Evolutionary conservation across 2,113 vertebrate genomes (phyloP), one percentile per base, ranked within the genome.

Genomic region (Myotis yumanensis): DNA sequence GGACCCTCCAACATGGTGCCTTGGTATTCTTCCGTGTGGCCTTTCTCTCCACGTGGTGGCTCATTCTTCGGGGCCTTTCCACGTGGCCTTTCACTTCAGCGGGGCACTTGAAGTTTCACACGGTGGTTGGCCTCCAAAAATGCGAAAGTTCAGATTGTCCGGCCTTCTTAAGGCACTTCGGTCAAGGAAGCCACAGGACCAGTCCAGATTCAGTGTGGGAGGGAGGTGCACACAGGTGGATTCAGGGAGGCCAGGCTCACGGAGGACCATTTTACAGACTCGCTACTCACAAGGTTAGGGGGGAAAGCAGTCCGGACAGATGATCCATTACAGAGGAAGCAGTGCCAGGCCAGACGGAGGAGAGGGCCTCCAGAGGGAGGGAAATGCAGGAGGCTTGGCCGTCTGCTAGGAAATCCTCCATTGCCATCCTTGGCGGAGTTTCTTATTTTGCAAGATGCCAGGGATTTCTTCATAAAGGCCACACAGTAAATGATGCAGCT

Each of bases 381-480:
- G 17, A 66, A 48, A 52, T 40, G 9, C 54, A 40, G 37, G 43
- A 57, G 62, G 57, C 11, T 52, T 83, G 64, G 80, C 71, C 5
- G 2, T 82, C 35, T 68, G 40, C 30, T 86, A 54, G 52, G 52
- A 92, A n/a, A 77, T 40, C 87, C 51, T 89, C 89, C 59, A 20
- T 68, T 7, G 30, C 43, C 16, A 52, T 89, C 51, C 25, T 73
- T 52, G 81, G 48, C 69, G 2, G 76, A 15, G 18, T 43, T 40
- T 10, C 16, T 43, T 25, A 7, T 37, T 32, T 64, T 59, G 46
- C 25, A 83, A 62, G 52, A 32, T 5, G 15, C 48, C 52, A 64
- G 40, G 30, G 25, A 43, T 95, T 90, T 94, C 66, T 94, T 82
- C 85, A 46, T 88, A 90, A 71, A 90, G 62, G 37, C 54, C 16